phyloP scores from a whole-genome alignment of 2,113 vertebrate genomes.

The Ictalurus punctatus region DNA sequence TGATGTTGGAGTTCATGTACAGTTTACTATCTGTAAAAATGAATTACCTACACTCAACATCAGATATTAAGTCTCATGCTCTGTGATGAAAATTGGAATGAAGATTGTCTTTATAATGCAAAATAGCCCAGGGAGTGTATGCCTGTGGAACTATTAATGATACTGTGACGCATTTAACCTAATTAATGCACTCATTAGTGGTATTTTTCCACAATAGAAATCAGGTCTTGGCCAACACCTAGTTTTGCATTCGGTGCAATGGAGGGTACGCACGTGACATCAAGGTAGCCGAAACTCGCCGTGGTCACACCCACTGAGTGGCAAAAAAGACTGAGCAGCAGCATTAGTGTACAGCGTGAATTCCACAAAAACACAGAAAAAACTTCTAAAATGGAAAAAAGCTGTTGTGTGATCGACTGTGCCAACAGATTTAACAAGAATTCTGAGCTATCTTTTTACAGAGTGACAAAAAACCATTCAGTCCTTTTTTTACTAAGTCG shows the following conservation, averaged over 20 bases:
- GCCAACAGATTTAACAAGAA: too few relatives aligned
- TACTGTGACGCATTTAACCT: background rate
- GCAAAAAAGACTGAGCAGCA: too few relatives aligned
- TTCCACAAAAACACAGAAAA: too few relatives aligned
- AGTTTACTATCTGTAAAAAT: background rate
- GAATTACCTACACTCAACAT: background rate
- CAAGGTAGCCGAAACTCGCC: too few relatives aligned
- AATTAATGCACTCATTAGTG: conserved; percentile 1
- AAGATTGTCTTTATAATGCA: background rate
- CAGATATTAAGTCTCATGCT: background rate
- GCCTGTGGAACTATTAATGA: background rate
- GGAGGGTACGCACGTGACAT: too few relatives aligned
- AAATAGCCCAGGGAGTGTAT: background rate
- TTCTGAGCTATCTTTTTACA: too few relatives aligned
- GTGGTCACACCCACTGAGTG: too few relatives aligned
- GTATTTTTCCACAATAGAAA: conserved; percentile 14
- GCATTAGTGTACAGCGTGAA: too few relatives aligned
- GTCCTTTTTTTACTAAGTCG: too few relatives aligned
- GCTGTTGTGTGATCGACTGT: too few relatives aligned
- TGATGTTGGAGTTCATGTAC: background rate
- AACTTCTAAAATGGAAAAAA: too few relatives aligned
- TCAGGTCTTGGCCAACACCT: background rate
- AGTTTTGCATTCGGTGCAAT: background rate
- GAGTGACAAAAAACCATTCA: too few relatives aligned
- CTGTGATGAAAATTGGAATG: background rate